Percentiles rank a stretch among this genome's conserved stretches.
These are phyloP conservation scores for Camponotus fellah DNA, from an alignment of 2,888 invertebrate species.

Conservation along the genomic window DNA sequence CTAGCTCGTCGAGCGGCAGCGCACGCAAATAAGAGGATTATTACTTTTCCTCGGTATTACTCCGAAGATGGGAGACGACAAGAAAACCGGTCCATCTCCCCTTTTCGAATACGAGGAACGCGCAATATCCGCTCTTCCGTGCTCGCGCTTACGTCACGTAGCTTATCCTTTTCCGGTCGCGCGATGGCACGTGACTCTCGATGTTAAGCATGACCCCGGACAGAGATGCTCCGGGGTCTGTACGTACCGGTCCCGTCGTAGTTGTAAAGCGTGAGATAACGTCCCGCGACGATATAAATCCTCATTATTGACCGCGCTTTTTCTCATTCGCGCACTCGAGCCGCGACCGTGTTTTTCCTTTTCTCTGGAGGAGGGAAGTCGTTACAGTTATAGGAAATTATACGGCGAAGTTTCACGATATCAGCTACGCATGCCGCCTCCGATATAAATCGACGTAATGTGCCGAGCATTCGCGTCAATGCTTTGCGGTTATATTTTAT, in stretches of 20 bases:
- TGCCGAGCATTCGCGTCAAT: background rate
- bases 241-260: background rate
- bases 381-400: slow-evolving; percentile 44
- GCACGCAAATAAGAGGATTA: slow-evolving; percentile 50
- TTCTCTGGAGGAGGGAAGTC: background rate
- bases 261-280: slow-evolving; percentile 66
- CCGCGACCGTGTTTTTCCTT: slow-evolving; percentile 37
- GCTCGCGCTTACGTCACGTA: slow-evolving; percentile 41
- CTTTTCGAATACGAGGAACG: slow-evolving; percentile 59
- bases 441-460: background rate
- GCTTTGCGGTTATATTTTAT: slow-evolving; percentile 13
- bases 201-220: slow-evolving; percentile 57
- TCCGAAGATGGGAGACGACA: slow-evolving; percentile 45
- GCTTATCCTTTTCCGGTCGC: slow-evolving; percentile 67
- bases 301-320: slow-evolving; percentile 60
- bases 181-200: slow-evolving; percentile 69
- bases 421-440: slow-evolving; percentile 3
- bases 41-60: slow-evolving; percentile 36
- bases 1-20: slow-evolving; percentile 12
- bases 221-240: slow-evolving; percentile 21
- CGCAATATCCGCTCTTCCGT: slow-evolving; percentile 65
- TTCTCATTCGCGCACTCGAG: slow-evolving; percentile 24
- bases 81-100: slow-evolving; percentile 37
- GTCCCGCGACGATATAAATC: slow-evolving; percentile 61
- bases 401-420: slow-evolving; percentile 26